phyloP scores from a whole-genome alignment of 1,140 invertebrate species.

The Pogonomyrmex californicus region DNA sequence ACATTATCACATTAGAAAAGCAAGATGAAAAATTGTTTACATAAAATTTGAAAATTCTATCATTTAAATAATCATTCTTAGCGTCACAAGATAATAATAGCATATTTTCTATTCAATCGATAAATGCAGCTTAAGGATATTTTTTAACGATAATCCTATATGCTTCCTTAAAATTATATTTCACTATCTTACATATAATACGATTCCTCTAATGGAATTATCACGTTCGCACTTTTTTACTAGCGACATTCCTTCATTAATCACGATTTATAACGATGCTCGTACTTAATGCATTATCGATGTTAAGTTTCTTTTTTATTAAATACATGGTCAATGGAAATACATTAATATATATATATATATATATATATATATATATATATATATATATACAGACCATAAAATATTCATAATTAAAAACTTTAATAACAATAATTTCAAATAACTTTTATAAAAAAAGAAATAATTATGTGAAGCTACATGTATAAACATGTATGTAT shows the following conservation, averaged over 20 bases:
- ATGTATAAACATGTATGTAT: constrained; percentile 13
- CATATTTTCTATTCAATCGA: constrained; percentile 67
- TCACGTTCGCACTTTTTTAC: constrained; percentile 73
- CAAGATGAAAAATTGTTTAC: constrained; percentile 41
- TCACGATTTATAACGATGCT: constrained; percentile 2
- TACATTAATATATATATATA: not conserved
- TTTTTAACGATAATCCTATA: constrained; percentile 62
- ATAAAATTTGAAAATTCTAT: constrained; percentile 31
- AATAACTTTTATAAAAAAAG: not conserved
- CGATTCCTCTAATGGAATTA: constrained; percentile 73
- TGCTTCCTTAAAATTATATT: constrained; percentile 63
- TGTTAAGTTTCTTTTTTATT: constrained; percentile 20
- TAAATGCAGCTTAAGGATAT: constrained; percentile 74
- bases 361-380: not conserved
- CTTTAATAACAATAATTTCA: constrained; percentile 25
- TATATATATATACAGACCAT: not conserved
- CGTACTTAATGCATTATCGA: constrained; percentile 26
- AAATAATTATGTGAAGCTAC: not conserved
- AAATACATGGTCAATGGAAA: constrained; percentile 22
- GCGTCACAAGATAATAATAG: constrained; percentile 68
- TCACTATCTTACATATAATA: constrained; percentile 70
- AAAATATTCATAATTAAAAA: not conserved
- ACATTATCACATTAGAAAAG: constrained; percentile 33
- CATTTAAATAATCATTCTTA: constrained; percentile 47
- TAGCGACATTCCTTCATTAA: constrained; percentile 44